Evolutionary conservation across 2,113 vertebrate species (phyloP).

Genomic region (Zapornia atra): DNA sequence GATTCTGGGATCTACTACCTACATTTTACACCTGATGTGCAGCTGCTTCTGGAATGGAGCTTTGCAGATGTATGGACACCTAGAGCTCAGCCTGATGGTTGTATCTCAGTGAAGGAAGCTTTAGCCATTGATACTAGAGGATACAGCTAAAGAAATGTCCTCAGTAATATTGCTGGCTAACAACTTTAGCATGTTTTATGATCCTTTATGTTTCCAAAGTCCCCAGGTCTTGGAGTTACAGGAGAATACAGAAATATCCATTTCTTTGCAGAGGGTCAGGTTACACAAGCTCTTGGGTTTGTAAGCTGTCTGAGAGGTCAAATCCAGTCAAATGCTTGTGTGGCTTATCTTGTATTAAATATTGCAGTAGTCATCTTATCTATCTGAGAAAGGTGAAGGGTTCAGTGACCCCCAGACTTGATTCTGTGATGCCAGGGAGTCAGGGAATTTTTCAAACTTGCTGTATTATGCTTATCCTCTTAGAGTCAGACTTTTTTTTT

Average conservation of each 20-base stretch:
- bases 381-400: conserved; percentile 52
- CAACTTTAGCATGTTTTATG: neutral
- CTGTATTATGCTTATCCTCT: conserved; percentile 51
- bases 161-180: neutral
- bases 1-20: neutral
- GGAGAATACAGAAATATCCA: conserved; percentile 31
- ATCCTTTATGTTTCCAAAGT: neutral
- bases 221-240: neutral
- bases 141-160: neutral
- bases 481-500: neutral
- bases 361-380: conserved; percentile 63
- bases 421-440: conserved; percentile 24
- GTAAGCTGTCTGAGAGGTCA: conserved; percentile 63
- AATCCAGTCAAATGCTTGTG: conserved; percentile 63
- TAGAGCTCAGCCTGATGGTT: neutral
- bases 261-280: conserved; percentile 43
- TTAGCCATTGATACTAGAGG: neutral
- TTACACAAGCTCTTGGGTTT: conserved; percentile 57
- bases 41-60: neutral
- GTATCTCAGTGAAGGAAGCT: neutral
- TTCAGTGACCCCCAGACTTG: conserved; percentile 14
- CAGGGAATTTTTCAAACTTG: conserved; percentile 51
- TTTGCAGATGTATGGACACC: neutral
- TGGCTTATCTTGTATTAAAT: conserved; percentile 64
- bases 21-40: neutral